Conservation (phyloP, 2,113 vertebrate genomes). For the Burhinus bistriatus region DNA sequence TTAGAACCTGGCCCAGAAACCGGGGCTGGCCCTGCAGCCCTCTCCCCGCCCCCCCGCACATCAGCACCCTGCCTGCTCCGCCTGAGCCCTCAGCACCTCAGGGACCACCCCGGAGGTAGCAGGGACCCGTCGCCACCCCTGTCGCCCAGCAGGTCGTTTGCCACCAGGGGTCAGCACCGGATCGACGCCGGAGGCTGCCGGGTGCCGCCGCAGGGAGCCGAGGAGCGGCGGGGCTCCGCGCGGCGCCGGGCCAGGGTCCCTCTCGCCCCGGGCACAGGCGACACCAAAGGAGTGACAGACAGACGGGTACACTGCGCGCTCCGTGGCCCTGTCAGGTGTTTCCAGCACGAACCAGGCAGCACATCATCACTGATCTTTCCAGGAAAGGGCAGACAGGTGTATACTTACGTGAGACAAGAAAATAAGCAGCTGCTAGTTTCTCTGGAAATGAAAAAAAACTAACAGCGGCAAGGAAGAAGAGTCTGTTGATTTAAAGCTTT, state of each 20-base stretch:
- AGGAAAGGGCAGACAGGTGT: neutral
- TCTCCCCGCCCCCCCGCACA: neutral
- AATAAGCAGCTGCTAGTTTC: neutral
- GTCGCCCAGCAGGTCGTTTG: neutral
- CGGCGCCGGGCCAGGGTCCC: neutral
- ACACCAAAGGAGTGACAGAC: fast-evolving
- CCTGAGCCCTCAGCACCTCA: neutral
- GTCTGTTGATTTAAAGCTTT: neutral
- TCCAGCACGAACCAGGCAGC: neutral
- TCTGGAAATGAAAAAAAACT: neutral
- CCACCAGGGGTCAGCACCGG: conserved; percentile 36
- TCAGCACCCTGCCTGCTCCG: neutral
- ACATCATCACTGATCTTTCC: neutral
- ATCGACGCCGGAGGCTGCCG: neutral
- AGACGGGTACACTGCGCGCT: too few relatives aligned
- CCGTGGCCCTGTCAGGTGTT: neutral
- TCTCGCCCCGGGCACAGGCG: fast-evolving
- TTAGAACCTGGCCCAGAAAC: neutral
- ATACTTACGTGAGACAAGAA: neutral
- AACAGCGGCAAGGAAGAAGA: neutral
- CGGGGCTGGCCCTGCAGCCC: neutral
- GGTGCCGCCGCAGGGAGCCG: neutral
- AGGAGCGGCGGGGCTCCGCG: neutral
- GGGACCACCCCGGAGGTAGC: neutral
- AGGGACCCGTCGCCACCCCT: neutral